Evolutionary conservation across 2,113 vertebrate genomes (phyloP).

Genomic region (Sialia sialis): DNA sequence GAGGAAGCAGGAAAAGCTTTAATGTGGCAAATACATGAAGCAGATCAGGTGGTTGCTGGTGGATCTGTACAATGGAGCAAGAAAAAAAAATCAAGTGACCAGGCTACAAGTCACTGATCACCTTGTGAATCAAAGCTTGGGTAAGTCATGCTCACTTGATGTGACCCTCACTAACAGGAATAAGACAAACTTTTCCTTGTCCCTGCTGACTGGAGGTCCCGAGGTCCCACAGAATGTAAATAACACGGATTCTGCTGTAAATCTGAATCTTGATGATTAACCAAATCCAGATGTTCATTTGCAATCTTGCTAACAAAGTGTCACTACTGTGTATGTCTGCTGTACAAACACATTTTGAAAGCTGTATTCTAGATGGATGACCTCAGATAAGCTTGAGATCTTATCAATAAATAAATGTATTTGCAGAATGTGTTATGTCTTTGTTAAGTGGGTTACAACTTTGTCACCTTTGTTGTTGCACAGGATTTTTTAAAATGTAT

Average conservation of each 20-base stretch:
- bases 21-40: neutral
- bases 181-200: neutral
- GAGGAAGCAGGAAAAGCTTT: neutral
- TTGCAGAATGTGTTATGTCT: neutral
- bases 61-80: neutral
- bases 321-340: neutral
- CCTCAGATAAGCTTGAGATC: neutral
- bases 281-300: neutral
- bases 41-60: neutral
- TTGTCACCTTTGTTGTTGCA: neutral
- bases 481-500: neutral
- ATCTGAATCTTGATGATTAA: neutral
- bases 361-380: neutral
- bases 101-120: neutral
- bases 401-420: constrained; percentile 2
- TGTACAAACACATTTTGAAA: neutral
- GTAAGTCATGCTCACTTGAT: neutral
- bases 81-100: neutral
- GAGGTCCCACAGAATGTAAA: neutral
- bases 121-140: neutral
- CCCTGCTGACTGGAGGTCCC: neutral
- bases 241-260: neutral
- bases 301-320: neutral
- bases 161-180: neutral
- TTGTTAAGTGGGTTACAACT: neutral